A percentile compares a stretch with the other conserved stretches of the same genome.
Evolutionary conservation across 1,140 invertebrate species (phyloP).

Genomic region (Ceratitis capitata): DNA sequence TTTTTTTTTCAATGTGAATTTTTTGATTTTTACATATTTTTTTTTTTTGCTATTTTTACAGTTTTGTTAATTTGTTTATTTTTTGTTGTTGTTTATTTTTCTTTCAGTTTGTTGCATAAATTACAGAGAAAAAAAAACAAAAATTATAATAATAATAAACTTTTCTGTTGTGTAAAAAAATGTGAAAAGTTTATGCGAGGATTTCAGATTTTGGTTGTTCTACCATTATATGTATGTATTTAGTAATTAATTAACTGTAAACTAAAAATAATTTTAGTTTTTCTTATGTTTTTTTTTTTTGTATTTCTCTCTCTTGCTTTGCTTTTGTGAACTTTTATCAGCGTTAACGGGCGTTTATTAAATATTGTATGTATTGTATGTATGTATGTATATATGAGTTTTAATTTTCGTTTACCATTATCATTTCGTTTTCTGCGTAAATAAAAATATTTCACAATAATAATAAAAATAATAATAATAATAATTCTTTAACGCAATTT

Average conservation of each 20-base stretch:
- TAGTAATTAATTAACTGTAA: background rate
- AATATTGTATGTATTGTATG: background rate
- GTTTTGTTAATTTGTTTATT: background rate
- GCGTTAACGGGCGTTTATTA: background rate
- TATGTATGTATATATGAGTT: background rate
- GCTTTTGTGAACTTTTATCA: background rate
- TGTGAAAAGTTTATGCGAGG: slow-evolving; percentile 38
- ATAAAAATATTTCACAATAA: background rate
- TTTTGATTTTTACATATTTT: background rate
- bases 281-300: background rate
- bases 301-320: background rate
- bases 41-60: background rate
- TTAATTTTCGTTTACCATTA: background rate
- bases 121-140: slow-evolving; percentile 8
- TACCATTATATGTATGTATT: no score
- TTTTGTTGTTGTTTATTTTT: background rate
- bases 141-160: no score
- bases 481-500: no score
- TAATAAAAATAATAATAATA: no score
- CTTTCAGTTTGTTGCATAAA: no score
- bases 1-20: slow-evolving; percentile 5
- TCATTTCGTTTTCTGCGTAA: no score
- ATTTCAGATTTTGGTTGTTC: slow-evolving; percentile 37
- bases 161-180: slow-evolving; percentile 35
- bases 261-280: background rate